Conservation (phyloP, 2,113 vertebrate genomes). For the Struthio camelus region DNA sequence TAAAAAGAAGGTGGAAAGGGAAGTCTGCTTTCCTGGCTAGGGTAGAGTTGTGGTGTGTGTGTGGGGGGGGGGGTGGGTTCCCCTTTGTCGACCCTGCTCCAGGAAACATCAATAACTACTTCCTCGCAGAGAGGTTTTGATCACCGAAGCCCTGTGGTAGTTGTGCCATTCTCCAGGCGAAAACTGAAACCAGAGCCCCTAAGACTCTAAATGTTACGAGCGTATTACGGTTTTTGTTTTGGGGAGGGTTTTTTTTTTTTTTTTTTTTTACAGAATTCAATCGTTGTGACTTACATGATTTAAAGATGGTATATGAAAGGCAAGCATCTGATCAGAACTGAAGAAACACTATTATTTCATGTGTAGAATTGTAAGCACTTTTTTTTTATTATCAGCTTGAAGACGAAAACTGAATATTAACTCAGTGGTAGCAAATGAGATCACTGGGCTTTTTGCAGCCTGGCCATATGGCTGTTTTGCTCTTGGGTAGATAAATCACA, state of each 20-base stretch:
- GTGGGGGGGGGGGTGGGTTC: too few relatives aligned
- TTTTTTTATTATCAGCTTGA: neutral
- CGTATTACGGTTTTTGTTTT: neutral
- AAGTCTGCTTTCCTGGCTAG: rapidly evolving
- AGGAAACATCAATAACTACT: too few relatives aligned
- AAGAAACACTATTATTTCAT: neutral
- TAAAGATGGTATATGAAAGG: rapidly evolving
- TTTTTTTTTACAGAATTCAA: neutral
- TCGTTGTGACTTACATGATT: rapidly evolving
- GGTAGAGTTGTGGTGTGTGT: too few relatives aligned
- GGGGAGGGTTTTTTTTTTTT: too few relatives aligned
- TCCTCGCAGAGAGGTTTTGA: too few relatives aligned
- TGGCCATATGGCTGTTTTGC: too few relatives aligned
- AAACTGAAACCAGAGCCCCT: neutral
- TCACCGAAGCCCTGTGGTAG: rapidly evolving
- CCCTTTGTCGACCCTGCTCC: too few relatives aligned
- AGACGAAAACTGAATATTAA: neutral
- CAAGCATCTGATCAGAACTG: neutral
- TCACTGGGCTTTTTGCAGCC: neutral
- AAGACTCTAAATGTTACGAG: neutral
- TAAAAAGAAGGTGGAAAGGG: neutral
- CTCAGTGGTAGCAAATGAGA: neutral
- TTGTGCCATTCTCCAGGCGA: neutral
- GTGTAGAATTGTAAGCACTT: neutral
- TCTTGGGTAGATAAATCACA: neutral